These are phyloP conservation scores for Ommatoiulus sabulosus DNA, from an alignment of 2,888 invertebrate species.

Conservation along the genomic window DNA sequence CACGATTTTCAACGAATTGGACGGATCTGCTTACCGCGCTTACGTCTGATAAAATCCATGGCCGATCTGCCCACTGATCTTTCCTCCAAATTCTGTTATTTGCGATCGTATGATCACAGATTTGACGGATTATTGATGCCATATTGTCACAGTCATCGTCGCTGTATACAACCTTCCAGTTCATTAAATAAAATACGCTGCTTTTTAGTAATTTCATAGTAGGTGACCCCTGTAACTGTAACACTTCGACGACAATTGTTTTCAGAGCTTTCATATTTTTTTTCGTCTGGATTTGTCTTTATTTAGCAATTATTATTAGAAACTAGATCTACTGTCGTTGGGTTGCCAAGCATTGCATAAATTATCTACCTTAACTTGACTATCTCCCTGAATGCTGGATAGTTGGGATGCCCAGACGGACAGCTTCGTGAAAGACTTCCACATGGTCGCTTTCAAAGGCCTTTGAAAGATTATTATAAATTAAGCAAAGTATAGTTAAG, in stretches of 20 bases:
- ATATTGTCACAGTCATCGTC: not conserved
- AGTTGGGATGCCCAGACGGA: slow-evolving; percentile 31
- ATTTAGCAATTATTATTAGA: too few species aligned
- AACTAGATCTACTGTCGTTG: not conserved
- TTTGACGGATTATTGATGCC: slow-evolving; percentile 31
- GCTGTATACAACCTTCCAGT: not conserved
- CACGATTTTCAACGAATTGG: too few species aligned
- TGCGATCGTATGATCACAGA: slow-evolving; percentile 8
- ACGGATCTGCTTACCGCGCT: slow-evolving; percentile 18
- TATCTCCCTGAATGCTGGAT: not conserved
- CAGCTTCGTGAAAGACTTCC: not conserved
- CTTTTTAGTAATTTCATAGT: not conserved
- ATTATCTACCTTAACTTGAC: slow-evolving; percentile 23
- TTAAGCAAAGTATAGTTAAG: not conserved
- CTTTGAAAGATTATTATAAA: not conserved
- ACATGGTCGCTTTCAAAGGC: not conserved
- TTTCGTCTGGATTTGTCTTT: too few species aligned
- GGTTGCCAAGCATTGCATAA: not conserved
- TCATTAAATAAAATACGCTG: not conserved
- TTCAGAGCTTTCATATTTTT: too few species aligned
- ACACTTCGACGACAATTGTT: too few species aligned
- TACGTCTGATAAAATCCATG: slow-evolving; percentile 42
- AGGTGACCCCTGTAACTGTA: not conserved
- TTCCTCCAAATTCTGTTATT: not conserved
- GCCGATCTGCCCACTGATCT: slow-evolving; percentile 32